Base-by-base conservation (phyloP, 2,113 vertebrate species). In the Zingel zingel region DNA sequence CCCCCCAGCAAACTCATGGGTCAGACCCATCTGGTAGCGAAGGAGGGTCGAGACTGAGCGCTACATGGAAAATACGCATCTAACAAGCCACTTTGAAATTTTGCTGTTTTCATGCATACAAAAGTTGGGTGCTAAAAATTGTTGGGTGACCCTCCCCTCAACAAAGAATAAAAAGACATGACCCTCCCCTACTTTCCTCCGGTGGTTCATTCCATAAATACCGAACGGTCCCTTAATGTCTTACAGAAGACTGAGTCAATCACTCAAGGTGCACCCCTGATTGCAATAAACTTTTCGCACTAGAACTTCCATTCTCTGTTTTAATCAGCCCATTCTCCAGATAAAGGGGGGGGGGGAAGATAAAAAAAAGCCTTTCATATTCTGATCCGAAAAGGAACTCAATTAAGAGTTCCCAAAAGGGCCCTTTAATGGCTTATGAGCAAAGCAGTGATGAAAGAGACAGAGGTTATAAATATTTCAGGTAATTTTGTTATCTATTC, bases 381-480 rank as follows among this genome's bases (percentile, higher is more conserved):
- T 92, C 90, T 79, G 76, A 86, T 94, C 84, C 23, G 74, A 94
- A 93, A 89, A 87, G 87, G 88, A 95, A 94, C 88, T 93, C 93
- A 95, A 95, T 95, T 95, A 94, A 90, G 90, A 92, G 82, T 77
- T 88, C 93, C 91, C 91, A 91, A 89, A 91, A 91, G 91, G 87
- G 82, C 81, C 86, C 77, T 89, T 85, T 93, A 94, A 93, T 93
- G 91, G 93, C 91, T 94, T 93, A 87, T 88, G 91, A 90, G 80
- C 77, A 80, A 91, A 77, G 79, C 86, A 74, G 61, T 92, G 92
- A 93, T 93, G 90, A 94, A 95, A 95, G 87, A 92, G 86, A 89
- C 78, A 84, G 88, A 90, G 89, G 93, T 94, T 94, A 94, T 94
- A 91, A 94, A 95, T 95, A 95, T 95, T 95, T 95, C 92, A 94